A percentile compares a stretch with the other conserved stretches of the same genome.
Conservation (phyloP, 2,888 invertebrate species). For the Schizaphis graminum region DNA sequence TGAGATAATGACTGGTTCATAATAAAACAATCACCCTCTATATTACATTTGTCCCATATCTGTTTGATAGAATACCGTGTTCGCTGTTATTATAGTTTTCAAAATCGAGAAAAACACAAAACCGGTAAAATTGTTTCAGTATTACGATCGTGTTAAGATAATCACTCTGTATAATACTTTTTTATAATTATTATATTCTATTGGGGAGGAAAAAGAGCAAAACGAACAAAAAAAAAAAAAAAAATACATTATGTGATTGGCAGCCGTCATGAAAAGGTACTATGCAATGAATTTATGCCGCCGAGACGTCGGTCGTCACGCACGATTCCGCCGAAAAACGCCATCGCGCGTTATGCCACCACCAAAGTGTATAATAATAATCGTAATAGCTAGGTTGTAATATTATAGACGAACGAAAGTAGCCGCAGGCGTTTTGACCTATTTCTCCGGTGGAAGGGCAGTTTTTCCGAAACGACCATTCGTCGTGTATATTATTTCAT, state of each 20-base stretch:
- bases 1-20: too few relatives aligned
- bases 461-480: background rate
- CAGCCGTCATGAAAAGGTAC: constrained; percentile 41
- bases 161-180: background rate
- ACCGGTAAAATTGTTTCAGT: background rate
- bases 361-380: background rate
- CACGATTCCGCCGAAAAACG: constrained; percentile 26
- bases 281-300: constrained; percentile 22
- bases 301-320: constrained; percentile 38
- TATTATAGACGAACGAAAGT: background rate
- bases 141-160: background rate
- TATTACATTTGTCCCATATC: background rate
- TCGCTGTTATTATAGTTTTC: background rate
- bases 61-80: background rate
- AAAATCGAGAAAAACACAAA: background rate
- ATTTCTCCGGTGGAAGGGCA: background rate
- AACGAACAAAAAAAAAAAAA: background rate
- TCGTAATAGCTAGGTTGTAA: constrained; percentile 1
- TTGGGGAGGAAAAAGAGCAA: background rate
- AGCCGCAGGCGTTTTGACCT: background rate
- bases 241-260: constrained; percentile 41
- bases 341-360: constrained; percentile 2
- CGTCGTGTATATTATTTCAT: background rate
- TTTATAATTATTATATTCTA: background rate
- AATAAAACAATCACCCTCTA: too few relatives aligned